Base-by-base conservation (phyloP, 2,113 vertebrate species). In the Arizona elegans region DNA sequence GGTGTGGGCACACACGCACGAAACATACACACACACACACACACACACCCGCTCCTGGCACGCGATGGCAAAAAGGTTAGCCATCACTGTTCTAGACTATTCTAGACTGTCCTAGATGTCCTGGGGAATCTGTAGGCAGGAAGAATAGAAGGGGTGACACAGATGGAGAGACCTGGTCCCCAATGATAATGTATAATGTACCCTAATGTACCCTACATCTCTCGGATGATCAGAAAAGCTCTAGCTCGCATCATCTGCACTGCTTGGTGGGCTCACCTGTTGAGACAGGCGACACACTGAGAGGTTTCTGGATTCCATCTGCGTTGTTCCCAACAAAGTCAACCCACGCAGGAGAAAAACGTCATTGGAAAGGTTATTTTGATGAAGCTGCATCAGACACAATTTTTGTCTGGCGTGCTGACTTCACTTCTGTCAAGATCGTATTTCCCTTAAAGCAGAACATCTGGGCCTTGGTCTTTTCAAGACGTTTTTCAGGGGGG, bases 401-500 rank as follows among this genome's bases (percentile, higher is more conserved):
- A 5, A 29, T 85, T 56, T 81, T 43, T 38, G 17, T 81, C 33
- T 81, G 75, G 33, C 17, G 8, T 33, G 47, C 62, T 56, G 54
- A 8, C 52, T 85, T 81, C 70, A 55, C 12, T 17, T 24, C 26
- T 38, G 19, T 52, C 56, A 62, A 33, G 21, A 65, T 54, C 10
- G 5, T n/a, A 13, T 54, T 54, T 38, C 50, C 8, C 70, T 70
- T 33, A 26, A 52, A 58, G 50, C 58, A 54, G 33, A 38, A 75
- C 12, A 33, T 19, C 55, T 38, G 85, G 13, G 38, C 26, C 26
- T 81, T 33, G 92, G 62, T 24, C 38, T 47, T 95, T 95, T 89
- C 93, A 91, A 92, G 93, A 95, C 91, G 95, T 87, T 53, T 93
- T 94, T 24, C 89, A 93, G 90, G 33, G 90, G 89, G 89, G 92